A percentile compares a stretch with the other conserved stretches of the same genome.
phyloP scores from a whole-genome alignment of 1,140 invertebrate species.

The Drosophila erecta region DNA sequence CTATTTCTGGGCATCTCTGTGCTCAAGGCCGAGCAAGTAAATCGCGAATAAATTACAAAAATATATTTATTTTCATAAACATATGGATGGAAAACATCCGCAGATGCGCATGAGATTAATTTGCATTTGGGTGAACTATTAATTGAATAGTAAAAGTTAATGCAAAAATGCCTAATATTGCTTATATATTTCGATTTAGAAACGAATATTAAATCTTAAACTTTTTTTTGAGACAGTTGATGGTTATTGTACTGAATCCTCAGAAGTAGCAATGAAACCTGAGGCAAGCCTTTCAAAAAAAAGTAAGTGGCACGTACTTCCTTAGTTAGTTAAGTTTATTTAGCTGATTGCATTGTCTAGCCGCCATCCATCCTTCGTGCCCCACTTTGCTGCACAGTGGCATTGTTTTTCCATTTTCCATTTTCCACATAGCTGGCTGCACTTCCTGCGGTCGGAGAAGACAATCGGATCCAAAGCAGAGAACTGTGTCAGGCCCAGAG shows the following conservation, averaged over 20 bases:
- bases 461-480: constrained; percentile 7
- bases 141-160: neutral
- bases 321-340: constrained; percentile 16
- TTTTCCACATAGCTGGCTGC: constrained; percentile 40
- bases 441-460: constrained; percentile 50
- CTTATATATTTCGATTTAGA: neutral
- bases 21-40: constrained; percentile 34
- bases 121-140: neutral
- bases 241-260: no score
- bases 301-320: constrained; percentile 4
- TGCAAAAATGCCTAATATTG: no score
- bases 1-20: constrained; percentile 20
- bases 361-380: neutral
- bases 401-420: constrained; percentile 36
- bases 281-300: constrained; percentile 1
- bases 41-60: constrained; percentile 30
- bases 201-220: no score
- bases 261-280: no score
- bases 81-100: neutral
- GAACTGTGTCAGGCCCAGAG: constrained; percentile 57
- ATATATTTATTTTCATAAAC: neutral
- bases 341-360: constrained; percentile 44
- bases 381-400: constrained; percentile 2
- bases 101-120: neutral
- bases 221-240: neutral